Evolutionary conservation across 2,888 invertebrate species (phyloP), one percentile per base, ranked within the genome.

Genomic region (Parascotia fuliginaria): DNA sequence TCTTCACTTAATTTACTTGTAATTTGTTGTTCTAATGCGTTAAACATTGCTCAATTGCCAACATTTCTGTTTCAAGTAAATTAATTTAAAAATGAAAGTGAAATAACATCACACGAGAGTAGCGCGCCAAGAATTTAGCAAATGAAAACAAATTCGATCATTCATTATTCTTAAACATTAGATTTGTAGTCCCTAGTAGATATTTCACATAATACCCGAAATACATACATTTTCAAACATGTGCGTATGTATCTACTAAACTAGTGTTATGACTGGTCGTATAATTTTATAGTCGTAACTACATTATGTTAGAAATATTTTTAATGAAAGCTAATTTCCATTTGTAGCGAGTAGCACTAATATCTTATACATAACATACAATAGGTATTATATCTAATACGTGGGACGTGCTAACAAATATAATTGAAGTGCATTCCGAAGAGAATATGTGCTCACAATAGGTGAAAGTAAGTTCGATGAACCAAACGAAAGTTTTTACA

Each of bases 401-500:
- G 73, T 79, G 78, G 78, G 80, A 79, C 75, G 76, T 81, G 81
- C 77, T 79, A 80, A 83, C 81, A 79, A 85, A 82, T 82, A 79
- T 82, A 87, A 84, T 85, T 81, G 80, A 80, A 81, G 81, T 83
- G 85, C 89, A 89, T 91, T 90, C 89, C 90, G 70, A 77, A 71
- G 87, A 85, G 84, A 85, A 75, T 75, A 78, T 77, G 77, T 84
- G 72, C 79, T 75, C 65, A 89, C 86, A 89, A 85, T 85, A 80
- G 88, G 90, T 85, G 91, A 92, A 91, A 91, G 91, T 90, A 77
- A 86, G 91, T 91, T 92, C 91, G 87, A 89, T 87, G 91, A 91
- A 90, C 91, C 65, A 90, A 88, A 87, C 76, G 87, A 90, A 89
- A 90, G 89, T 86, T 81, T 81, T 80, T 75, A 78, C 75, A 77